Base-by-base conservation (phyloP, 1,140 invertebrate genomes). In the Drosophila simulans region DNA sequence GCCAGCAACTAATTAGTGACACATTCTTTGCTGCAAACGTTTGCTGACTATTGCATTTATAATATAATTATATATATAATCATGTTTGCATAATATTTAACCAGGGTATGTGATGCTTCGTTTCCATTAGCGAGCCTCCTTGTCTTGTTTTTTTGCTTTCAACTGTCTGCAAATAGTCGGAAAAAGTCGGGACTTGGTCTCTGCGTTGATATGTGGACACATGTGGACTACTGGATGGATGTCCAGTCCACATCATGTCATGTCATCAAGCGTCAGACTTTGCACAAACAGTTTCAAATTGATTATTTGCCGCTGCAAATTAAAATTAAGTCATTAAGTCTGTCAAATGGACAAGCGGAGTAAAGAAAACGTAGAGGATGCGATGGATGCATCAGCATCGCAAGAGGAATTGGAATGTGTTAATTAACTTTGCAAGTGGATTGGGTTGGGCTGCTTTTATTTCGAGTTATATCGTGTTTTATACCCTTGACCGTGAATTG, bases 241-340 rank as follows among this genome's bases (percentile, higher is more conserved):
- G 56, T 55, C 35, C 65, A 56, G 56, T 71, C 66, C 48, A 52
- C 66, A 72, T 71, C 69, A 62, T 75, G 72, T 71, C 79, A 72
- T 80, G 84, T 83, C 83, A 88, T 88, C 83, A 88, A 80, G 76
- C 83, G 51, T 77, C 84, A 89, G 84, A 89, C 84, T 77, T 77
- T 89, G 62, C 69, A 80, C 84, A 89, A 89, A 89, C 84, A 89
- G 80, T 84, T 83, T 77, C 80, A 89, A 90, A 89, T 89, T 89
- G 85, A 89, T 89, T 89, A 89, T 89, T 89, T 84, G 84, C 76
- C 46, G 51, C 72, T 83, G 84, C 68, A 77, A 88, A 89, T 89
- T 77, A 77, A 89, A 89, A 88, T 89, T 83, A 89, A 89, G 85
- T 74, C 84, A 86, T 86, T 86, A 81, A 82, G 72, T 72, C 66